Base-by-base conservation (phyloP, 1,140 invertebrate genomes). In the Bicyclus anynana region DNA sequence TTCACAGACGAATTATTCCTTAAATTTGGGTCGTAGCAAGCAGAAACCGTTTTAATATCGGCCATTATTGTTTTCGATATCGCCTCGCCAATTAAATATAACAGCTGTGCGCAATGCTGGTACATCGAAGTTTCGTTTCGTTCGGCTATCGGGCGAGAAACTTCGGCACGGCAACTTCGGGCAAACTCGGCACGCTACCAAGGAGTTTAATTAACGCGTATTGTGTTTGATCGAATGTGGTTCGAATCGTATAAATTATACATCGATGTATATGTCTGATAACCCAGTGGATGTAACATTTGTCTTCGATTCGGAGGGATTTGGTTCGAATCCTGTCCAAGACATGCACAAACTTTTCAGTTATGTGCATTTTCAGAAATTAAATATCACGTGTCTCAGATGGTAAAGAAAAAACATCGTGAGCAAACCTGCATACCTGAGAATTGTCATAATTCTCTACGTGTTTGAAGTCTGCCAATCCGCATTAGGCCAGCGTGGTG, bases 101-200 rank as follows among this genome's bases (percentile, higher is more conserved):
- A 20, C 42, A 44, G 42, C 42, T 44, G 42, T 3, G 42, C n/a
- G 42, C 12, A 44, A 44, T n/a, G n/a, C n/a, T n/a, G n/a, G 21
- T 44, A 23, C 21, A 44, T 44, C 7, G 42, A 44, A 44, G 17
- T 44, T 44, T 23, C 17, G 37, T 33, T 33, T 12, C 9, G 12
- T n/a, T 4, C 10, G 23, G 5, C 16, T 40, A 40, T 40, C 37
- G 37, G 37, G 17, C 37, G 37, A 33, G 29, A 33, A 40, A 40
- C 37, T 40, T 40, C 13, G 13, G 13, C 17, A 6, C 13, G 13
- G 5, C 16, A 40, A 40, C 37, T 40, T 14, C 13, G 13, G 37
- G 5, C 6, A 14, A 14, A 40, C 37, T 40, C 17, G 7, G 17
- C 17, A 40, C 37, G 13, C 13, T 40, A 1, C 37, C n/a, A 33